Evolutionary conservation across 1,140 invertebrate species (phyloP), one percentile per base, ranked within the genome.

Genomic region (Caenorhabditis remanei): DNA sequence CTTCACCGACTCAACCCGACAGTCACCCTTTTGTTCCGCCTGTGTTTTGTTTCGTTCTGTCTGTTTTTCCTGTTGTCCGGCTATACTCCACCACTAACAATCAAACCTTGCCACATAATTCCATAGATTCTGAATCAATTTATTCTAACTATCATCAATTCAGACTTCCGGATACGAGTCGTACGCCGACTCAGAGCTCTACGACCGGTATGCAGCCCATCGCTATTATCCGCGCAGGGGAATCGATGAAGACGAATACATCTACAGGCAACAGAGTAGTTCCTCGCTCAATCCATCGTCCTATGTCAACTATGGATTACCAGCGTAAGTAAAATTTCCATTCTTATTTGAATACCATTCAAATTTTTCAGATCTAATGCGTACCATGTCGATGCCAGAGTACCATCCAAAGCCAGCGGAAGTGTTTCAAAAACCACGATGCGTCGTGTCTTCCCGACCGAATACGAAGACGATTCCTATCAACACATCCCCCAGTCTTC

Each of bases 101-200:
- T 63, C 24, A 11, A 63, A 32, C 61, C 61, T 40, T 7, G 5
- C 7, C 61, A 32, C 61, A 58, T 14, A 53, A 53, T 14, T 53
- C 50, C 11, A 53, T 53, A 11, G 11, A 40, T 9, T 63, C 8
- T 63, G 19, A 63, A 19, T 9, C 9, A 13, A 53, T 53, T 13
- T 13, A 40, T 40, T 2, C 21, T 40, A 5, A 48, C 11, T n/a
- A 9, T 14, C 13, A 2, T 79, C 41, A 24, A 53, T 79, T 11
- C 71, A 79, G 71, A 79, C 71, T 79, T 79, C 71, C 71, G 71
- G 71, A 79, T 79, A 79, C 24, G 71, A 79, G 71, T 79, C 71
- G 71, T 85, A 85, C 85, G 63, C 63, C 85, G 85, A 85, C 85
- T 85, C 63, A 53, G 85, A 75, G 7, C 85, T 85, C 85, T 75